A percentile compares a stretch with the other conserved stretches of the same genome.
These are phyloP conservation scores for Pissodes strobi DNA, from an alignment of 1,140 invertebrate species.

Conservation along the genomic window DNA sequence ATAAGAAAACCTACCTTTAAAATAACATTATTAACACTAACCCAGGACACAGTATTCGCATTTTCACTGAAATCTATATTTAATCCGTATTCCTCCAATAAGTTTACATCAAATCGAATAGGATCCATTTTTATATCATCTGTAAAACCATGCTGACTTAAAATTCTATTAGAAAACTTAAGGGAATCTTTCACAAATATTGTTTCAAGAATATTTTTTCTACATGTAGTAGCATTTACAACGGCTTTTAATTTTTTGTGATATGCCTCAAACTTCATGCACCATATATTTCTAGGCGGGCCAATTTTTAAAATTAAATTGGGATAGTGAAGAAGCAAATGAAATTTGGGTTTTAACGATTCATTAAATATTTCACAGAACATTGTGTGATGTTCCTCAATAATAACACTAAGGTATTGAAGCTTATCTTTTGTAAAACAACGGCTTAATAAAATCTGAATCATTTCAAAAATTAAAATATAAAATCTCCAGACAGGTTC, in stretches of 20 bases:
- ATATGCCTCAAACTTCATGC: constrained; percentile 41
- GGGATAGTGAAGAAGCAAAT: constrained; percentile 46
- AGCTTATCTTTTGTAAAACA: constrained; percentile 8
- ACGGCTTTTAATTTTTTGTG: constrained; percentile 38
- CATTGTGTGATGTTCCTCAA: constrained; percentile 36
- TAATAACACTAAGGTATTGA: constrained; percentile 26
- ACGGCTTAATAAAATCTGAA: constrained; percentile 12
- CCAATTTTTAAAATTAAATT: constrained; percentile 38
- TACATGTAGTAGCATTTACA: constrained; percentile 27
- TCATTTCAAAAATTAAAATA: constrained; percentile 26
- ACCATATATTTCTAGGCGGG: constrained; percentile 34
- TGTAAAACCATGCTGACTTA: not conserved
- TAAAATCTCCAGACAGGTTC: constrained; percentile 42
- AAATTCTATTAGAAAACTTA: not conserved
- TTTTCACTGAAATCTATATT: no score
- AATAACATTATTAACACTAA: no score
- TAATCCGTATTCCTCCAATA: no score
- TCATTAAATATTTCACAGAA: constrained; percentile 31
- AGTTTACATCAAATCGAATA: no score
- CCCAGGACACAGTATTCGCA: no score
- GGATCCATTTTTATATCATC: not conserved
- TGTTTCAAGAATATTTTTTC: constrained; percentile 33
- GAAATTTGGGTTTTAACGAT: constrained; percentile 43
- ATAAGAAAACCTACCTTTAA: no score
- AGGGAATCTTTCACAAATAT: constrained; percentile 3